phyloP scores from a whole-genome alignment of 2,113 vertebrate species.

The Nibea coibor region DNA sequence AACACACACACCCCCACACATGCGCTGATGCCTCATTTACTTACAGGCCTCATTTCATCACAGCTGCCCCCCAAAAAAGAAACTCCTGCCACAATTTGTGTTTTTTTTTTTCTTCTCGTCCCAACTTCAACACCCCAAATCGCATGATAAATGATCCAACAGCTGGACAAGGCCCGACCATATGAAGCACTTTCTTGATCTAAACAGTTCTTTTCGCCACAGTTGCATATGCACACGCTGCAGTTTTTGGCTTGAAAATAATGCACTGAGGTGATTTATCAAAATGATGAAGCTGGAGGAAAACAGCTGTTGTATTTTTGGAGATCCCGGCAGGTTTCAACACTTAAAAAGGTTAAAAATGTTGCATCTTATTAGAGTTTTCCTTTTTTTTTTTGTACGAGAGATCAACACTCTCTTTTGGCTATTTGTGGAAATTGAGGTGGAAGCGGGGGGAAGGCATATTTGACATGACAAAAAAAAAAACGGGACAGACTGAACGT shows the following conservation, averaged over 20 bases:
- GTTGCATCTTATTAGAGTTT: conserved; percentile 18
- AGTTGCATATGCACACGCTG: conserved; percentile 17
- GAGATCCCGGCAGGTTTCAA: conserved; percentile 18
- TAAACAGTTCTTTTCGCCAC: conserved; percentile 20
- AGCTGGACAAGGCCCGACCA: conserved; percentile 32
- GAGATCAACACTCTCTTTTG: conserved; percentile 51
- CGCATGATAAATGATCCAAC: conserved; percentile 37
- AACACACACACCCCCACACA: neutral
- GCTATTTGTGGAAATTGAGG: conserved; percentile 33
- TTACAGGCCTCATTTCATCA: conserved; percentile 29
- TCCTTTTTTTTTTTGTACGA: neutral
- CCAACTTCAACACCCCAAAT: neutral
- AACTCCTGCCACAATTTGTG: neutral
- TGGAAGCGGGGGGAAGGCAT: conserved; percentile 3
- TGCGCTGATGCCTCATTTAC: conserved; percentile 25
- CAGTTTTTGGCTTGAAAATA: conserved; percentile 33
- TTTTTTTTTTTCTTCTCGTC: neutral
- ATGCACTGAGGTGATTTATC: conserved; percentile 59
- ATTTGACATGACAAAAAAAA: conserved; percentile 54
- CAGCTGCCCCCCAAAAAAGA: neutral
- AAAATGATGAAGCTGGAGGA: conserved; percentile 33
- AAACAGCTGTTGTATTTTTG: conserved; percentile 38
- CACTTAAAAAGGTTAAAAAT: conserved; percentile 29
- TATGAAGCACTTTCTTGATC: conserved; percentile 24
- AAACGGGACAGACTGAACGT: conserved; percentile 49